Evolutionary conservation across 2,113 vertebrate species (phyloP).

Genomic region (Fregata magnificens): DNA sequence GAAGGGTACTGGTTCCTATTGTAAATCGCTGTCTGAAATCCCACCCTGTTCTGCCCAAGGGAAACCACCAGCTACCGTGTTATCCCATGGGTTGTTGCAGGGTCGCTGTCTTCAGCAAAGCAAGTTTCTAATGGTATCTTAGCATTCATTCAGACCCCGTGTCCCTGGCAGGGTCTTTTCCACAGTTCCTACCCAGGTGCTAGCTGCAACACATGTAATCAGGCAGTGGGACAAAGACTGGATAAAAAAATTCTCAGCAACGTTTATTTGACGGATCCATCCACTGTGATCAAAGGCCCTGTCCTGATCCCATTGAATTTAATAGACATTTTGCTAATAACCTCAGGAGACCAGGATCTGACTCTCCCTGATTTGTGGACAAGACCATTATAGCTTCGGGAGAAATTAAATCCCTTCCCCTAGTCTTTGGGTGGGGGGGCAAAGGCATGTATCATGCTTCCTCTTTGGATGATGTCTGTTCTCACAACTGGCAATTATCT

Average conservation of each 20-base stretch:
- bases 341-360: not conserved
- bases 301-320: not conserved
- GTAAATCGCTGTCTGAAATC: not conserved
- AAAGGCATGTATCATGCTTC: not conserved
- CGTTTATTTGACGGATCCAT: not conserved
- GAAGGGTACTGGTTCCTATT: not conserved
- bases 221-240: not conserved
- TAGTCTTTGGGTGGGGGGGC: not conserved
- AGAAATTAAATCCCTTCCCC: not conserved
- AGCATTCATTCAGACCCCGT: not conserved
- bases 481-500: not conserved
- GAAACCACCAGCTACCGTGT: not conserved
- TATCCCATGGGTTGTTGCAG: not conserved
- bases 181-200: not conserved
- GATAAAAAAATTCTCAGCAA: not conserved
- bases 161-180: not conserved
- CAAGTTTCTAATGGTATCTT: not conserved
- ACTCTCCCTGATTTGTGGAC: not conserved
- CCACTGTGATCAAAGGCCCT: not conserved
- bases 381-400: not conserved
- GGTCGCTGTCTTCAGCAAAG: not conserved
- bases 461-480: not conserved
- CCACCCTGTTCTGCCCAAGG: not conserved
- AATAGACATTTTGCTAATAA: not conserved
- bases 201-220: not conserved